phyloP scores from a whole-genome alignment of 1,140 invertebrate species.

The Olivierus martensii region DNA sequence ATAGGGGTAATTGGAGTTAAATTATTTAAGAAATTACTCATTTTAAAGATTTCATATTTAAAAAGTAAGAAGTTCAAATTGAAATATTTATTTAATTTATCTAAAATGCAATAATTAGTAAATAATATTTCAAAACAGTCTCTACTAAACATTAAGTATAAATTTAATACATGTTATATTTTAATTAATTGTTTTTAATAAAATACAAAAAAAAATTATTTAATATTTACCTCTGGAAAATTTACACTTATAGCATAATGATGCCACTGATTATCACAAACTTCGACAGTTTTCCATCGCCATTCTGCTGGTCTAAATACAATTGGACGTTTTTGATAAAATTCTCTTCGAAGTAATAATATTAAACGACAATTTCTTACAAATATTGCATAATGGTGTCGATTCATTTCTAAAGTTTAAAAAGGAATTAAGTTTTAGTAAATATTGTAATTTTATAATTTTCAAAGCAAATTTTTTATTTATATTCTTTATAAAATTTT shows the following conservation, averaged over 20 bases:
- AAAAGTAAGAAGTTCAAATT: no score
- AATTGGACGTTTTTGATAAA: slow-evolving; percentile 73
- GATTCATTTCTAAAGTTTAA: slow-evolving; percentile 41
- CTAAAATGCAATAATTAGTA: no score
- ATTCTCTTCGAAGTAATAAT: slow-evolving; percentile 77
- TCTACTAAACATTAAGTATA: no score
- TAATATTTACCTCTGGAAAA: slow-evolving; percentile 56
- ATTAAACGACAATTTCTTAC: slow-evolving; percentile 92
- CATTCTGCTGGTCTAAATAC: slow-evolving; percentile 96
- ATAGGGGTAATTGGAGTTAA: no score
- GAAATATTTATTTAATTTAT: no score
- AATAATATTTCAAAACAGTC: no score
- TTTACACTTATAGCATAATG: slow-evolving; percentile 85
- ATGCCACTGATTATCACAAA: slow-evolving; percentile 98
- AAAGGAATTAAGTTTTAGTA: slow-evolving; percentile 1
- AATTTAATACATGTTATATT: no score
- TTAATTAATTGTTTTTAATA: no score
- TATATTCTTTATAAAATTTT: not conserved
- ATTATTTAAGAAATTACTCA: no score
- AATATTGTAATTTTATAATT: not conserved
- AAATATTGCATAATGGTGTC: slow-evolving; percentile 94
- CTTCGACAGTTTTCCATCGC: slow-evolving; percentile 47
- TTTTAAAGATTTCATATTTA: no score
- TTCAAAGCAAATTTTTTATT: not conserved
- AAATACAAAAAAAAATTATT: no score